Evolutionary conservation across 2,888 invertebrate genomes (phyloP).

Genomic region (Lasioglossum calceatum): DNA sequence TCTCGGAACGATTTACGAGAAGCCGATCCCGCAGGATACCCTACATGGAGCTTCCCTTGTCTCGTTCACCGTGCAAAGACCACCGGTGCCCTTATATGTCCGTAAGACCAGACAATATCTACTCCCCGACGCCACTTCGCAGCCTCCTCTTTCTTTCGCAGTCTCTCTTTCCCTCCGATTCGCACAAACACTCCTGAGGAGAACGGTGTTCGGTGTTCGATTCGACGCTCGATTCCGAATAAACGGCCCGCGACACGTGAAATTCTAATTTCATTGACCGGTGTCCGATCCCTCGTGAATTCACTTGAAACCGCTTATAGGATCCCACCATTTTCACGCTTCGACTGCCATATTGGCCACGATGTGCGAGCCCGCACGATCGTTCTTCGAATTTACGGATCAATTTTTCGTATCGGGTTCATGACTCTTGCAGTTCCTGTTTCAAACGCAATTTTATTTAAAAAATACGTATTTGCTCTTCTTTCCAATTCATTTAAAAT

Average conservation of each 20-base stretch:
- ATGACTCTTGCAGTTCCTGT: neutral
- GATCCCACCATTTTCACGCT: neutral
- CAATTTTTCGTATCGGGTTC: neutral
- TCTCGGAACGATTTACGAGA: conserved; percentile 68
- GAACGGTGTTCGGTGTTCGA: conserved; percentile 20
- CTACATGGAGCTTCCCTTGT: conserved; percentile 70
- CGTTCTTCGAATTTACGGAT: neutral
- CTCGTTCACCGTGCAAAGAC: conserved; percentile 69
- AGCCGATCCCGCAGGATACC: conserved; percentile 66
- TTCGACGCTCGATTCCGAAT: conserved; percentile 28
- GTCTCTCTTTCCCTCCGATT: conserved; percentile 31
- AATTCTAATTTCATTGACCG: conserved; percentile 12
- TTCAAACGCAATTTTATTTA: neutral
- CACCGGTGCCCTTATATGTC: conserved; percentile 79
- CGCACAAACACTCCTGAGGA: conserved; percentile 22
- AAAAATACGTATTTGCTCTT: too few species aligned
- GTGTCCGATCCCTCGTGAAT: conserved; percentile 4
- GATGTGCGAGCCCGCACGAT: neutral
- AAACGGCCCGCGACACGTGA: conserved; percentile 19
- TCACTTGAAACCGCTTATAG: neutral
- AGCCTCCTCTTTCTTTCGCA: conserved; percentile 48
- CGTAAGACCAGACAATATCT: conserved; percentile 76
- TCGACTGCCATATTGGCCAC: conserved; percentile 2
- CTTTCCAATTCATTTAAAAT: too few species aligned
- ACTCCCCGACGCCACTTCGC: conserved; percentile 57